These are phyloP conservation scores for Cyclina sinensis DNA, from an alignment of 1,140 invertebrate species.

Conservation along the genomic window DNA sequence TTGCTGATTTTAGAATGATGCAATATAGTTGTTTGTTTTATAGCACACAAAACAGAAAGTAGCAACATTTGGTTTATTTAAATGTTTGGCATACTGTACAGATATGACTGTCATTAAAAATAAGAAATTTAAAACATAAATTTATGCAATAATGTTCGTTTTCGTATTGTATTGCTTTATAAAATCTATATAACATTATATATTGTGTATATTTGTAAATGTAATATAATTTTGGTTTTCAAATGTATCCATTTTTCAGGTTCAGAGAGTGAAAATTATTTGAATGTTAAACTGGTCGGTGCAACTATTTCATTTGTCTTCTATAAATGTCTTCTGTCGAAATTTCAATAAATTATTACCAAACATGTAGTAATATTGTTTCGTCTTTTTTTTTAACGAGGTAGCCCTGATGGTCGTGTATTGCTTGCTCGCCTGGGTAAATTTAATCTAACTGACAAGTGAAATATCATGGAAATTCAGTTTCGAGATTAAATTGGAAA, in stretches of 20 bases:
- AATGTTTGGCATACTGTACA: no score
- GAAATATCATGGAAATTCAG: no score
- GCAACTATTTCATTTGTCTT: constrained; percentile 32
- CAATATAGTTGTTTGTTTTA: no score
- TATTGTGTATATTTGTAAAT: neutral
- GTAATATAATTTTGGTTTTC: neutral
- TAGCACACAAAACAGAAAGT: no score
- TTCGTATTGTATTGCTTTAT: neutral
- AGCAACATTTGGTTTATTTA: no score
- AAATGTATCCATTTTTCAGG: neutral
- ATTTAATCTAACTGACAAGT: no score
- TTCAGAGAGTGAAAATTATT: neutral
- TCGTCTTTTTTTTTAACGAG: no score
- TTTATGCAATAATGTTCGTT: neutral
- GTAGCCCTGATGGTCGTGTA: no score
- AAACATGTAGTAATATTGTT: neutral
- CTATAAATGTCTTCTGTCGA: neutral
- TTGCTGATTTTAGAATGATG: no score
- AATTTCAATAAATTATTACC: neutral
- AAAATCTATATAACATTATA: neutral
- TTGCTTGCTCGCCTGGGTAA: no score
- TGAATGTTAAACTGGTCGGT: neutral
- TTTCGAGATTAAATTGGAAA: no score
- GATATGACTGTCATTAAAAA: neutral
- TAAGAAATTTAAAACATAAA: neutral